A percentile compares a stretch with the other conserved stretches of the same genome.
Conservation (phyloP, 2,797 vertebrate genomes). For the Chelon auratus region DNA sequence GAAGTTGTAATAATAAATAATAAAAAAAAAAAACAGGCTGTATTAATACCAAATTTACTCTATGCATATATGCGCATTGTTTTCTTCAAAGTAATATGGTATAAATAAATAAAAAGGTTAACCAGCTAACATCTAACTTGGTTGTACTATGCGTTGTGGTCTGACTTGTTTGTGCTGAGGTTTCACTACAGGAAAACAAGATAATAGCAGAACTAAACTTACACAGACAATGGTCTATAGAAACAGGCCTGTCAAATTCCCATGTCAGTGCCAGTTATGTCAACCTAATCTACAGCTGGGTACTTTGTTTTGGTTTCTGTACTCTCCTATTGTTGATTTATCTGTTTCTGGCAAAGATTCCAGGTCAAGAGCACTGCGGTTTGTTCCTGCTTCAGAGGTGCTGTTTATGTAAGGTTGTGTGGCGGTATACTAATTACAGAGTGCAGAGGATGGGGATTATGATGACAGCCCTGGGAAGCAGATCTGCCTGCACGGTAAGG, state of each 20-base stretch:
- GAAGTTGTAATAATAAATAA: background rate
- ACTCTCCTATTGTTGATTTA: constrained; percentile 59
- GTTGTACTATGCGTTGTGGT: constrained; percentile 30
- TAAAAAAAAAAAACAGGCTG: no score
- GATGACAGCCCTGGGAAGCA: constrained; percentile 78
- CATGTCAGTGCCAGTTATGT: constrained; percentile 36
- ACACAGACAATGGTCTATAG: constrained; percentile 48
- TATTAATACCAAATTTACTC: no score
- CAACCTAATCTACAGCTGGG: constrained; percentile 43
- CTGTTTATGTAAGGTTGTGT: constrained; percentile 82
- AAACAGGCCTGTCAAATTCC: constrained; percentile 43
- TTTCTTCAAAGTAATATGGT: background rate
- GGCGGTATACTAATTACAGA: constrained; percentile 84
- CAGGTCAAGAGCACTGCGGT: constrained; percentile 55
- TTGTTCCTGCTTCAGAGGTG: constrained; percentile 71
- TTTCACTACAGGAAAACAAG: constrained; percentile 43
- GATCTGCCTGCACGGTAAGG: constrained; percentile 64
- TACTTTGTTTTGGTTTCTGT: constrained; percentile 58
- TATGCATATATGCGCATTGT: background rate
- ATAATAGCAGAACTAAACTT: constrained; percentile 52
- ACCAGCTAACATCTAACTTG: constrained; percentile 12
- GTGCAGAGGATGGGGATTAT: constrained; percentile 77
- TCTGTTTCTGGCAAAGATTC: constrained; percentile 72
- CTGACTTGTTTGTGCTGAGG: constrained; percentile 19
- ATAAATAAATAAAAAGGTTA: constrained; percentile 8